A percentile compares a stretch with the other conserved stretches of the same genome.
Conservation (phyloP, 1,140 invertebrate species). For the Macrobrachium rosenbergii region DNA sequence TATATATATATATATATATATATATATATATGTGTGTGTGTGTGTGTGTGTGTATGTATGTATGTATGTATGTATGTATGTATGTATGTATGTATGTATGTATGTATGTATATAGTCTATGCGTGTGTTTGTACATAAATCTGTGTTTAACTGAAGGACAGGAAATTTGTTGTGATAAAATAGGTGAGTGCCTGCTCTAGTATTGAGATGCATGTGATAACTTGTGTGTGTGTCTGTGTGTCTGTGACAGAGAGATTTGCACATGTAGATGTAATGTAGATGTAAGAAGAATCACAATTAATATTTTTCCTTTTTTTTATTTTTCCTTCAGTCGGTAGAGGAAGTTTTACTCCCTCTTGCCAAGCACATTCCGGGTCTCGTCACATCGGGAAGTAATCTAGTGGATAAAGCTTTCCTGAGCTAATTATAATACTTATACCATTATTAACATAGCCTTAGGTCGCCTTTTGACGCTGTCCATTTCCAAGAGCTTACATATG, state of each 20-base stretch:
- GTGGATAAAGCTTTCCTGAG: too few relatives aligned
- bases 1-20: constrained; percentile 12
- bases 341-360: constrained; percentile 10
- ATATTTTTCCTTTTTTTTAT: not conserved
- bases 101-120: constrained; percentile 26
- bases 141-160: not conserved
- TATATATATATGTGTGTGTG: constrained; percentile 20
- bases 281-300: too few relatives aligned
- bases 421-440: too few relatives aligned
- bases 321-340: constrained; percentile 4
- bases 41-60: constrained; percentile 6
- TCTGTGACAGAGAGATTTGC: not conserved
- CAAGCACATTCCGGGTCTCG: not conserved
- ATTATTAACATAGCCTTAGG: too few relatives aligned
- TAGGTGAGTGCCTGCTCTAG: too few relatives aligned
- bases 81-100: constrained; percentile 26
- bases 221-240: too few relatives aligned
- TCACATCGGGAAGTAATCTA: constrained; percentile 19
- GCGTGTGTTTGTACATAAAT: constrained; percentile 7
- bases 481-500: too few relatives aligned
- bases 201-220: too few relatives aligned
- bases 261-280: too few relatives aligned
- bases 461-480: too few relatives aligned
- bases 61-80: constrained; percentile 7
- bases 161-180: too few relatives aligned